Conservation (phyloP, 2,888 invertebrate genomes). For the Chelonus formosanus region DNA sequence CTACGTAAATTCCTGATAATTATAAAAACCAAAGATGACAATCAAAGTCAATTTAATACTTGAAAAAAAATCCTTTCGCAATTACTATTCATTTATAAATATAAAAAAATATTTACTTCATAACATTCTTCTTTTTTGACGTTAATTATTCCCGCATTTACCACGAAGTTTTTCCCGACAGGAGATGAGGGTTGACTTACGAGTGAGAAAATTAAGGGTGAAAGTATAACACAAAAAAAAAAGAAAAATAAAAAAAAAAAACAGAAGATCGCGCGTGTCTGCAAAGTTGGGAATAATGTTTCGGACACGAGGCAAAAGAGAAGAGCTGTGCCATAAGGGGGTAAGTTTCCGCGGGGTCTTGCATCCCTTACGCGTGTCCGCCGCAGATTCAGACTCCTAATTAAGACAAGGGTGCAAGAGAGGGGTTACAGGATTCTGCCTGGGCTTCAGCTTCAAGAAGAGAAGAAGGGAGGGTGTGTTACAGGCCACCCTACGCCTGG, state of each 20-base stretch:
- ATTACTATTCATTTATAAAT: not conserved
- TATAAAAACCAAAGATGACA: constrained; percentile 18
- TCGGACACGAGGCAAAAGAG: constrained; percentile 60
- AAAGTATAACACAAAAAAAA: constrained; percentile 17
- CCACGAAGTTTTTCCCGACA: constrained; percentile 31
- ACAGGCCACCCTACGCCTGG: constrained; percentile 54
- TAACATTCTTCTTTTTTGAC: not conserved
- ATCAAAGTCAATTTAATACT: constrained; percentile 24
- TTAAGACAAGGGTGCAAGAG: constrained; percentile 76
- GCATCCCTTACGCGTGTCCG: constrained; percentile 74
- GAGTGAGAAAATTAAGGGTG: constrained; percentile 22
- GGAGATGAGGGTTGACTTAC: constrained; percentile 38
- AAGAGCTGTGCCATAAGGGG: constrained; percentile 37
- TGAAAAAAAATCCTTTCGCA: constrained; percentile 6
- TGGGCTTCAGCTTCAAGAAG: constrained; percentile 46
- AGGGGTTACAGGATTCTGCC: constrained; percentile 58
- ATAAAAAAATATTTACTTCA: constrained; percentile 2
- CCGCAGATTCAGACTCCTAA: constrained; percentile 86
- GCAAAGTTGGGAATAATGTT: constrained; percentile 64
- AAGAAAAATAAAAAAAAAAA: constrained; percentile 24
- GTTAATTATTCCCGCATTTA: constrained; percentile 25
- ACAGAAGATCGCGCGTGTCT: constrained; percentile 34
- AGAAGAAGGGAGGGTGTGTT: constrained; percentile 32
- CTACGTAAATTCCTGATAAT: constrained; percentile 23
- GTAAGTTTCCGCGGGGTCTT: constrained; percentile 26